A percentile compares a stretch with the other conserved stretches of the same genome.
Conservation (phyloP, 2,797 vertebrate species). For the Rallus crepitans region DNA sequence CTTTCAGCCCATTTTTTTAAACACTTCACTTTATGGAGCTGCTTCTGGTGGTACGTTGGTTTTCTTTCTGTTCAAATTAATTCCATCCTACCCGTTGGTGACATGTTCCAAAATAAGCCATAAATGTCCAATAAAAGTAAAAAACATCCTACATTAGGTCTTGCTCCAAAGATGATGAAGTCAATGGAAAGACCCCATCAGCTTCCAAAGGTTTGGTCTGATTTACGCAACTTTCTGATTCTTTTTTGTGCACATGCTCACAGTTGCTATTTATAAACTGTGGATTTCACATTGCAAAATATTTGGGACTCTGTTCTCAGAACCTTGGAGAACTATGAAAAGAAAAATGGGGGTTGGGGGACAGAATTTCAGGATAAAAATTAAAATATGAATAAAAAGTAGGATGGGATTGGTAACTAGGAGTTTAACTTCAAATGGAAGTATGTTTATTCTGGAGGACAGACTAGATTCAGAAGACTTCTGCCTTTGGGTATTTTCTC, state of each 20-base stretch:
- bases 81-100: conserved; percentile 57
- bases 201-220: neutral
- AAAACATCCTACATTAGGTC: neutral
- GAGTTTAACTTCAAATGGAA: neutral
- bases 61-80: conserved; percentile 57
- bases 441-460: neutral
- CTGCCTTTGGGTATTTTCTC: neutral
- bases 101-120: conserved; percentile 55
- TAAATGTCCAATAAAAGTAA: conserved; percentile 50
- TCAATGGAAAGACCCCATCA: conserved; percentile 49
- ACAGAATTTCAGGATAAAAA: neutral
- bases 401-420: neutral
- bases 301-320: neutral
- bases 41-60: neutral
- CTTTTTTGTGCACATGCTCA: neutral
- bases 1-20: conserved; percentile 40
- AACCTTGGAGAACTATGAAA: neutral
- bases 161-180: conserved; percentile 28
- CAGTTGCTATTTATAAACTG: conserved; percentile 5
- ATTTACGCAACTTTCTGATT: neutral
- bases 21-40: neutral
- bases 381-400: neutral
- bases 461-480: neutral
- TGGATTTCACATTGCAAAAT: neutral
- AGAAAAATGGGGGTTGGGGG: fast-evolving